Evolutionary conservation across 2,797 vertebrate genomes (phyloP).

Genomic region (Paratrypauchen microcephalus): DNA sequence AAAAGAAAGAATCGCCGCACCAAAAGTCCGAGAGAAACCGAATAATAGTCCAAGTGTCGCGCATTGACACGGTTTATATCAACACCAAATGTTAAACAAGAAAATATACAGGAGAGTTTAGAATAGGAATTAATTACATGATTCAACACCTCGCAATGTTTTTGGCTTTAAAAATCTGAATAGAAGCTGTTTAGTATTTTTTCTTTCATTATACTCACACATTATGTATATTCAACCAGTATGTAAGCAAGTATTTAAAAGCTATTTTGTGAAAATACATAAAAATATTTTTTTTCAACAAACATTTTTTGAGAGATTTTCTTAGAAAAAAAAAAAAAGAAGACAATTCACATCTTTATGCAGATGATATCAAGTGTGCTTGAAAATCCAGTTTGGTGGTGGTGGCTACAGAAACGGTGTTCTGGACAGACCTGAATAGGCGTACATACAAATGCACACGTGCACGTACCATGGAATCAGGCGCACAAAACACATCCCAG

Average conservation of each 20-base stretch:
- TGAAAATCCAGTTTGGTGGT: slow-evolving; percentile 91
- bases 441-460: slow-evolving; percentile 16
- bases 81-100: slow-evolving; percentile 98
- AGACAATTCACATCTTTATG: slow-evolving; percentile 93
- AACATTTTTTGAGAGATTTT: slow-evolving; percentile 78
- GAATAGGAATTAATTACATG: slow-evolving; percentile 97
- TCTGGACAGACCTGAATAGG: slow-evolving; percentile 63
- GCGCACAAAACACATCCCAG: slow-evolving; percentile 62
- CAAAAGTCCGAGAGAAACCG: slow-evolving; percentile 77
- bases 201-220: slow-evolving; percentile 75
- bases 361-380: slow-evolving; percentile 98
- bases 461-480: slow-evolving; percentile 19
- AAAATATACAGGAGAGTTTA: slow-evolving; percentile 94
- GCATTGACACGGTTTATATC: slow-evolving; percentile 92
- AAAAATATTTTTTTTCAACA: slow-evolving; percentile 90
- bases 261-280: slow-evolving; percentile 99
- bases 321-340: slow-evolving; percentile 76
- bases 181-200: slow-evolving; percentile 81
- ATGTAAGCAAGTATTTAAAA: slow-evolving; percentile 99
- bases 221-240: slow-evolving; percentile 85
- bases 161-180: slow-evolving; percentile 96
- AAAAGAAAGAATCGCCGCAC: slow-evolving; percentile 56
- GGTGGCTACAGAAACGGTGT: slow-evolving; percentile 87
- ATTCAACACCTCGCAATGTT: slow-evolving; percentile 85
- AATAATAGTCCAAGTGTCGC: slow-evolving; percentile 91